A percentile compares a stretch with the other conserved stretches of the same genome.
These are phyloP conservation scores for Hypanus sabinus DNA, from an alignment of 2,113 vertebrate genomes.

Conservation along the genomic window DNA sequence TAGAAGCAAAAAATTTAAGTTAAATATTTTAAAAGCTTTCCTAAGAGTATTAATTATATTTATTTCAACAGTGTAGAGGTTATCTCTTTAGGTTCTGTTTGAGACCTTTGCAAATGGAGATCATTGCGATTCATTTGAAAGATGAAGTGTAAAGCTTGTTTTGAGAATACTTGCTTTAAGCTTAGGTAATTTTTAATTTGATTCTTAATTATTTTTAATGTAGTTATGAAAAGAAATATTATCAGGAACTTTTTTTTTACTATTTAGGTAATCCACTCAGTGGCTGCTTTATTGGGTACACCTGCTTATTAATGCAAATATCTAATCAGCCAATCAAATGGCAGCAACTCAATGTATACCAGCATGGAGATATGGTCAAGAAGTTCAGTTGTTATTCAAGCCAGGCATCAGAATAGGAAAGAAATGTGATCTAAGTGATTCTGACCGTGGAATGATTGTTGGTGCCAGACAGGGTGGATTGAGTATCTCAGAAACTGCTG, in stretches of 20 bases:
- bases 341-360: too few relatives aligned
- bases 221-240: not conserved
- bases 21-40: not conserved
- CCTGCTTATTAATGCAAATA: too few relatives aligned
- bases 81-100: not conserved
- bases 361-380: too few relatives aligned
- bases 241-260: not conserved
- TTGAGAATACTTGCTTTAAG: not conserved
- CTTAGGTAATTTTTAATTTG: not conserved
- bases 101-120: not conserved
- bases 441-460: too few relatives aligned
- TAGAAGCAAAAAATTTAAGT: not conserved
- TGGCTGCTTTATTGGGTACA: too few relatives aligned
- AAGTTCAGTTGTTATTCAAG: too few relatives aligned
- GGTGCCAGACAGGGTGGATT: too few relatives aligned
- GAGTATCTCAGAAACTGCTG: too few relatives aligned
- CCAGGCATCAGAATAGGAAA: too few relatives aligned
- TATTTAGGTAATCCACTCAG: not conserved
- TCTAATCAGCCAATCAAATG: too few relatives aligned
- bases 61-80: not conserved
- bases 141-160: not conserved
- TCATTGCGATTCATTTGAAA: not conserved
- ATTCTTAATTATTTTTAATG: not conserved
- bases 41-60: not conserved
- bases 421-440: too few relatives aligned